Evolutionary conservation across 2,113 vertebrate genomes (phyloP), one percentile per base, ranked within the genome.

Genomic region (Bambusicola thoracicus): DNA sequence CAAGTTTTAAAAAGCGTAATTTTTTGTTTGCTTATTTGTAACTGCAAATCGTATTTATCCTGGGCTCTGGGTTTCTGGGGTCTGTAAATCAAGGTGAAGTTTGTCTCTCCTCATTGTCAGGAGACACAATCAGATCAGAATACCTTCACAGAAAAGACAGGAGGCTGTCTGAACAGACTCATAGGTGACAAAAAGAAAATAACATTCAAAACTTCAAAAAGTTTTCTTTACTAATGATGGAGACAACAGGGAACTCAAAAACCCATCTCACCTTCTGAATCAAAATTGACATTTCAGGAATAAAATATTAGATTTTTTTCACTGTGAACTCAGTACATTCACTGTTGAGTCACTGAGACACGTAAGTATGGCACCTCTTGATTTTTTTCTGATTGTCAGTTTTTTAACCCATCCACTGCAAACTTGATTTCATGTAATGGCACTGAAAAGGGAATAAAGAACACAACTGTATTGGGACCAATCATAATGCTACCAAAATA

Each of bases 371-470:
- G 56, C 55, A 61, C 15, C 12, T 78, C 68, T 85, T 87, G 29
- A 27, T 6, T 80, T 82, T 87, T 59, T 27, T 76, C 68, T 55
- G 18, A n/a, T 8, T 53, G 46, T 29, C 0, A 12, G 66, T 82
- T 90, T 87, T 41, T 40, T 46, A 89, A 32, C 18, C 40, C 0
- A 0, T 62, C 59, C 36, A 56, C n/a, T 80, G 36, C 30, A 83
- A 88, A 70, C 68, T 81, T 87, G 73, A 46, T 90, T 55, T 92
- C 43, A 65, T 65, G 62, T 75, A 85, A 92, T 56, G 48, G 51
- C 40, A 44, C 79, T 85, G 72, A 66, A 87, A 89, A 75, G 15
- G 6, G 40, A 92, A 43, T 30, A 61, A 10, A 93, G 46, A 68
- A 56, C 11, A 82, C 77, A 94, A 83, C 41, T n/a, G 5, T 65